These are phyloP conservation scores for Tichodroma muraria DNA, from an alignment of 2,113 vertebrate species.

Conservation along the genomic window DNA sequence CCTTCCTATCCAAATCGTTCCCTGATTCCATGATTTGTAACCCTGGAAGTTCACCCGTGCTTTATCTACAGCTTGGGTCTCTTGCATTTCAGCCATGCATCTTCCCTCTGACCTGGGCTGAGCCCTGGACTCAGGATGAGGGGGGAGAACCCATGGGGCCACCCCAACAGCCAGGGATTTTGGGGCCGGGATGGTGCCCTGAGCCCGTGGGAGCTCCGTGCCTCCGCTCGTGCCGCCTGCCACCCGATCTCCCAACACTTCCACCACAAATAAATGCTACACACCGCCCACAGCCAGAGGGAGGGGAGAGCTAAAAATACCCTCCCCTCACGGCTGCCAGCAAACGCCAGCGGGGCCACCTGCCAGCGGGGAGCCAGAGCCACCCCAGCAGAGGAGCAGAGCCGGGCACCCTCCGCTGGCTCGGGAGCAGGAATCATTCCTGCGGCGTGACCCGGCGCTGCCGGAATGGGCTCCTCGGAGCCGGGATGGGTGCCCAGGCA, in stretches of 20 bases:
- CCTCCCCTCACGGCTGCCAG: neutral
- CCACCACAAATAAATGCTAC: neutral
- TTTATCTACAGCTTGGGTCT: neutral
- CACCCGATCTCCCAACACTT: neutral
- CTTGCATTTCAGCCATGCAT: neutral
- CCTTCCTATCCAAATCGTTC: neutral
- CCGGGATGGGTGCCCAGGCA: neutral
- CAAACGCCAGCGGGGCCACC: neutral
- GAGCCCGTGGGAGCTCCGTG: neutral
- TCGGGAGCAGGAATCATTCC: neutral
- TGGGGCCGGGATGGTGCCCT: neutral
- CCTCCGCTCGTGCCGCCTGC: neutral
- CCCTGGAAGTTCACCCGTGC: neutral
- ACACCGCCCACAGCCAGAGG: neutral
- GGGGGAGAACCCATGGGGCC: neutral
- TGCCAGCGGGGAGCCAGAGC: neutral
- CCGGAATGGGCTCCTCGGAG: neutral
- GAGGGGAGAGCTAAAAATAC: conserved; percentile 40
- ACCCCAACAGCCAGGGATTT: neutral
- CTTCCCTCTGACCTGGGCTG: neutral
- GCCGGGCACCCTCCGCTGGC: fast-evolving
- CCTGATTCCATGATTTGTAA: neutral
- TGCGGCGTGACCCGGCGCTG: neutral
- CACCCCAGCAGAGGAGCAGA: neutral
- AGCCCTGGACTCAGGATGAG: neutral